A percentile compares a stretch with the other conserved stretches of the same genome.
These are phyloP conservation scores for Sesia apiformis DNA, from an alignment of 2,888 invertebrate genomes.

Conservation along the genomic window DNA sequence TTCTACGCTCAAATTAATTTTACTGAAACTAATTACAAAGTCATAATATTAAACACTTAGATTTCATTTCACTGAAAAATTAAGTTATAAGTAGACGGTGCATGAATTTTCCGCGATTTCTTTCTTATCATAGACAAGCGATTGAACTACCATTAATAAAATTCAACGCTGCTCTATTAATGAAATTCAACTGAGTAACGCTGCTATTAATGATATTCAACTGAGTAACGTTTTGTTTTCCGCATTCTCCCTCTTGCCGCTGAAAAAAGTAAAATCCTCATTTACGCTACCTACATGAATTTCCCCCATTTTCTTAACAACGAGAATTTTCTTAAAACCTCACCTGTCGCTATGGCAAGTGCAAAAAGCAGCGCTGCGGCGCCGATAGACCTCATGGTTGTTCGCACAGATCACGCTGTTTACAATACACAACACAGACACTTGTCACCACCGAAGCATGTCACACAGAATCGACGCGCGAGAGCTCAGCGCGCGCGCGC, in stretches of 20 bases:
- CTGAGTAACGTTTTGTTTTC: no score
- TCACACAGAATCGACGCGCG: constrained; percentile 57
- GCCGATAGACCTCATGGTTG: constrained; percentile 50
- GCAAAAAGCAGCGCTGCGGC: constrained; percentile 41
- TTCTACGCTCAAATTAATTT: no score
- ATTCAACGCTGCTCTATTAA: not conserved
- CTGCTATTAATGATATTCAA: no score
- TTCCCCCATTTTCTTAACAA: no score
- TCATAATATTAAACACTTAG: no score
- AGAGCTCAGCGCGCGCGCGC: constrained; percentile 58
- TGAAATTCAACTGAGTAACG: no score
- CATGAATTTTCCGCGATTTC: not conserved
- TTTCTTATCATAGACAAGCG: not conserved
- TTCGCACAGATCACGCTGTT: constrained; percentile 1
- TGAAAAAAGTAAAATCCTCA: no score
- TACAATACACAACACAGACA: constrained; percentile 41
- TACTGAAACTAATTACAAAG: no score
- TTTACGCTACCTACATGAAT: no score
- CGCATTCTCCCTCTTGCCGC: no score
- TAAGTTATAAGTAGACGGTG: not conserved
- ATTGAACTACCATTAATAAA: not conserved
- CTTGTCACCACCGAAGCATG: constrained; percentile 65
- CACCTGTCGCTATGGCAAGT: constrained; percentile 56
- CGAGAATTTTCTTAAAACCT: not conserved
- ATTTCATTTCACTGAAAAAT: no score